These are phyloP conservation scores for Diachasma alloeum DNA, from an alignment of 1,140 invertebrate species.

Conservation along the genomic window DNA sequence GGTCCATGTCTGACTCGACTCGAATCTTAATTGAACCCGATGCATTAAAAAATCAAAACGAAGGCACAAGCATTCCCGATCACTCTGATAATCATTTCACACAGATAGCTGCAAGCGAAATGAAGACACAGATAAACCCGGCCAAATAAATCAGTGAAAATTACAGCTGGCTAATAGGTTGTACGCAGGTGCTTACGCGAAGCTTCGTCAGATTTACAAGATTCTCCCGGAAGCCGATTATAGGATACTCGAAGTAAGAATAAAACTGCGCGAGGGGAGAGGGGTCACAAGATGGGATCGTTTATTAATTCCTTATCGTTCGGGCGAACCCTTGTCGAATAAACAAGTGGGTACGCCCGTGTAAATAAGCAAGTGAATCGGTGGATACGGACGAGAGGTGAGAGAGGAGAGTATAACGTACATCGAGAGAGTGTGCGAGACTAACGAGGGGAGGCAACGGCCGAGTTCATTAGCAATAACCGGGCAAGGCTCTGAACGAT, in stretches of 20 bases:
- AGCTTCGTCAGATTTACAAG: not conserved
- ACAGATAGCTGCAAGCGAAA: not conserved
- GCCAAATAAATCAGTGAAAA: conserved; percentile 12
- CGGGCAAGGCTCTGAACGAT: conserved; percentile 38
- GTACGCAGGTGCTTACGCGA: not conserved
- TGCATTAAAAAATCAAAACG: not conserved
- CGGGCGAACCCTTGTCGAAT: conserved; percentile 2
- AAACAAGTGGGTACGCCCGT: conserved; percentile 17
- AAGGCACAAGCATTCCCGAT: not conserved
- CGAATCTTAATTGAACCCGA: not conserved
- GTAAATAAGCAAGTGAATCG: conserved; percentile 9
- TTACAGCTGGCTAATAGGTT: conserved; percentile 20
- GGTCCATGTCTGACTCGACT: not conserved
- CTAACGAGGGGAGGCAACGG: conserved; percentile 30
- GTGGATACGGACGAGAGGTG: not conserved
- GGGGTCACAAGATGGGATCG: conserved; percentile 2
- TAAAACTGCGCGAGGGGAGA: not conserved
- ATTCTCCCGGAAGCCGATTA: conserved; percentile 9
- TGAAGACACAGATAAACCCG: conserved; percentile 4
- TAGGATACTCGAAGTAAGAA: not conserved
- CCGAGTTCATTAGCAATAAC: conserved; percentile 46
- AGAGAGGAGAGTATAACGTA: not conserved
- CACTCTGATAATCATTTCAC: not conserved
- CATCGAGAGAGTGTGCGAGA: conserved; percentile 6
- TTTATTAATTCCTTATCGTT: conserved; percentile 26